A percentile compares a stretch with the other conserved stretches of the same genome.
Conservation (phyloP, 1,140 invertebrate genomes). For the Andrena cerasifolii region DNA sequence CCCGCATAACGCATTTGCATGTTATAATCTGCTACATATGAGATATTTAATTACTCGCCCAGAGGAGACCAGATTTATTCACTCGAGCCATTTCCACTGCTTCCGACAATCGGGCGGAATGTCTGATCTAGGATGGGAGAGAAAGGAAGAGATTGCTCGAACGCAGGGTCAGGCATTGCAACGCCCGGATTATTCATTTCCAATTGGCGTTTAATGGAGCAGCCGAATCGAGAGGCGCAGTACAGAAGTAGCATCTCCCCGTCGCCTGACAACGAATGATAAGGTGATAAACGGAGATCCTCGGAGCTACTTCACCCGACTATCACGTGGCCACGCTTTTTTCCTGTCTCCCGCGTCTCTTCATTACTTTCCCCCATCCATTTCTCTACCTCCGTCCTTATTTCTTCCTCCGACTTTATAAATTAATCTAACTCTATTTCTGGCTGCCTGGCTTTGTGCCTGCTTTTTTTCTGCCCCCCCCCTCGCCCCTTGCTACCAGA, state of each 20-base stretch:
- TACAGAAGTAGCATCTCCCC: not conserved
- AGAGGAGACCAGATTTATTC: too few relatives aligned
- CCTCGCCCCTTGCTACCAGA: constrained; percentile 4
- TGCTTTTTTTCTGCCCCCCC: constrained; percentile 21
- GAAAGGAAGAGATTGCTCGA: too few relatives aligned
- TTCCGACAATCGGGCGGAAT: too few relatives aligned
- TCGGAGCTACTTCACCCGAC: not conserved
- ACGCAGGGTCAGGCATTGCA: too few relatives aligned
- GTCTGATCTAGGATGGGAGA: too few relatives aligned
- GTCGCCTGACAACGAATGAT: not conserved
- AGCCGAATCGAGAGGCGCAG: not conserved
- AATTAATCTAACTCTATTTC: constrained; percentile 54
- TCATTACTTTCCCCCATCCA: constrained; percentile 33
- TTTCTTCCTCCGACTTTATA: constrained; percentile 48
- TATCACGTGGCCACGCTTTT: constrained; percentile 1
- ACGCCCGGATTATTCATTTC: not conserved
- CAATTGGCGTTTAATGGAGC: not conserved
- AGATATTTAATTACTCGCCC: too few relatives aligned
- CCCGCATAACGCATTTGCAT: too few relatives aligned
- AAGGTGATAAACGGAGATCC: not conserved
- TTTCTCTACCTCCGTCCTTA: constrained; percentile 29
- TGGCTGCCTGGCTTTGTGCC: constrained; percentile 33
- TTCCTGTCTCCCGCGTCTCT: constrained; percentile 20
- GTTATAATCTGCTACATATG: too few relatives aligned
- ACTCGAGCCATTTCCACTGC: too few relatives aligned